phyloP scores from a whole-genome alignment of 2,113 vertebrate genomes.

The Mobula birostris region DNA sequence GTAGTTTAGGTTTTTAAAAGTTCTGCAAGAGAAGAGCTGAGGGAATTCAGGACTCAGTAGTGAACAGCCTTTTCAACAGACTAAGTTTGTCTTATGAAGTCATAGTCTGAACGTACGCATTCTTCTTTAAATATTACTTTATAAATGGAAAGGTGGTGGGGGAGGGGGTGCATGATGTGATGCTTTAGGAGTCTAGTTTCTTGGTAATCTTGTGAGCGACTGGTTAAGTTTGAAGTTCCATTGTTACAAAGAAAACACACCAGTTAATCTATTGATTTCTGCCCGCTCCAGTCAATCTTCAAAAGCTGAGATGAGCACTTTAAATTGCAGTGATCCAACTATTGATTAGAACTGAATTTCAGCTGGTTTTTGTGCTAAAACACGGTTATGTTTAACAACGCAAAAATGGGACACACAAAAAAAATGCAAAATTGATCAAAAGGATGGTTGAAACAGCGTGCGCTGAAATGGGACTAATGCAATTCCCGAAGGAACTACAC shows the following conservation, averaged over 20 bases:
- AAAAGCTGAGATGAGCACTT: background rate
- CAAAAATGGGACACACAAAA: no score
- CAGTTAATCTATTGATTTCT: background rate
- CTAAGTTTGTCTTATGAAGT: background rate
- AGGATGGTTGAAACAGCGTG: no score
- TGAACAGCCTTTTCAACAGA: background rate
- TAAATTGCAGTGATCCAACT: background rate
- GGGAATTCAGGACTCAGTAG: background rate
- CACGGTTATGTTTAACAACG: no score
- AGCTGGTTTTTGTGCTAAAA: no score
- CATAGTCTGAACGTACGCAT: background rate
- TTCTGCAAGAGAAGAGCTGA: background rate
- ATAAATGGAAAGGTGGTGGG: background rate
- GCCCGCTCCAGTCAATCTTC: background rate
- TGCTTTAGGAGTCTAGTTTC: background rate
- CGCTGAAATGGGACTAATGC: no score
- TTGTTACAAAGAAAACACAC: constrained; percentile 6
- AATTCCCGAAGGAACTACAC: no score
- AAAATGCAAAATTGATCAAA: no score
- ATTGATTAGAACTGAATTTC: no score
- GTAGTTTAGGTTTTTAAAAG: background rate
- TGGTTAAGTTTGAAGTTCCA: background rate
- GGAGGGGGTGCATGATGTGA: no score
- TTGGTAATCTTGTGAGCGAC: background rate
- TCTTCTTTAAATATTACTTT: background rate